Percentiles rank a stretch among this genome's conserved stretches.
phyloP scores from a whole-genome alignment of 1,140 invertebrate species.

The Drosophila mayri region DNA sequence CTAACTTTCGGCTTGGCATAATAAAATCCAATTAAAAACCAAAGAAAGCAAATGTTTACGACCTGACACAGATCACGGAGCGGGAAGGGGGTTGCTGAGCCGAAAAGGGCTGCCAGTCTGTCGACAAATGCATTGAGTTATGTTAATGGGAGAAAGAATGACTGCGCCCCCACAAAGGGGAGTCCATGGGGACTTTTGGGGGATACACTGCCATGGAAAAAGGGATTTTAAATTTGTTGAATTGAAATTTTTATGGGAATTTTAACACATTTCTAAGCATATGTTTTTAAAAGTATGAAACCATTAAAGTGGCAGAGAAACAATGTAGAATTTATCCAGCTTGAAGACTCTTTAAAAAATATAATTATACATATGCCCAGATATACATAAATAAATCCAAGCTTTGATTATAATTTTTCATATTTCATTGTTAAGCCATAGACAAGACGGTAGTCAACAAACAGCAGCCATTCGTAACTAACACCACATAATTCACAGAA shows the following conservation, averaged over 20 bases:
- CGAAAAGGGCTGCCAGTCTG: constrained; percentile 61
- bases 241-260: neutral
- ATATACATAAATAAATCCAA: neutral
- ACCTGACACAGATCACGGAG: constrained; percentile 54
- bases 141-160: constrained; percentile 63
- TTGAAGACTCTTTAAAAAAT: too few species aligned
- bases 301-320: too few species aligned
- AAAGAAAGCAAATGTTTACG: constrained; percentile 81
- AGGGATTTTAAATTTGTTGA: neutral
- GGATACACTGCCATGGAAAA: neutral
- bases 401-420: constrained; percentile 16
- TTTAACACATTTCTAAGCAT: neutral
- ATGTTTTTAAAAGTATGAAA: neutral
- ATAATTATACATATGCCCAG: neutral
- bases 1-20: constrained; percentile 76
- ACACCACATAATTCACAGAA: constrained; percentile 71
- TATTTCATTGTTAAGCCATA: constrained; percentile 2
- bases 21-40: constrained; percentile 83
- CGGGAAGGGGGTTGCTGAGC: constrained; percentile 13
- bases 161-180: constrained; percentile 71
- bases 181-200: constrained; percentile 25
- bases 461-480: constrained; percentile 42
- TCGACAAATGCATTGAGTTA: constrained; percentile 68
- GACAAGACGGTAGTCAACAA: constrained; percentile 46
- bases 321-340: too few species aligned